These are phyloP conservation scores for Apostichopus japonicus DNA, from an alignment of 35 echinoderm and acorn worm species.

Conservation along the genomic window DNA sequence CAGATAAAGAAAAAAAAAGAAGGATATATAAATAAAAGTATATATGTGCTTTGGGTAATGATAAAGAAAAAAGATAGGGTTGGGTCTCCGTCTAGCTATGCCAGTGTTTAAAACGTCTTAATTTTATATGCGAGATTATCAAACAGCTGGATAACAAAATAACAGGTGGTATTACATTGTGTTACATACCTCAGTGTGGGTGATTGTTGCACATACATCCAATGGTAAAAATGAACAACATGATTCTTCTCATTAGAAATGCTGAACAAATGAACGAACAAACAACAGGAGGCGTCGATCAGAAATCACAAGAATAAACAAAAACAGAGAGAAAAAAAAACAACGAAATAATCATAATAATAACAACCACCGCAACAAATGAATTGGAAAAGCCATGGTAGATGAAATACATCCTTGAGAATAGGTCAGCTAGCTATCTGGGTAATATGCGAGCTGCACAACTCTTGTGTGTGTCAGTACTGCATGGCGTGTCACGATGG, in stretches of 20 bases:
- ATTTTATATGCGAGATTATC: background rate
- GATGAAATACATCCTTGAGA: background rate
- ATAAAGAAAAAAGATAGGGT: too few species aligned
- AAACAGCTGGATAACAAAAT: background rate
- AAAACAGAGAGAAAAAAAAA: background rate
- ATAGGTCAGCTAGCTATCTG: background rate
- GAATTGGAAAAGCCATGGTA: too few species aligned
- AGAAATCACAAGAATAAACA: background rate
- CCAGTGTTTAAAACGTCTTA: too few species aligned
- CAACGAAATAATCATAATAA: background rate
- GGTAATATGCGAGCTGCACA: background rate
- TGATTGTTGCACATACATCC: constrained; percentile 7
- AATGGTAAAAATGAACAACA: background rate
- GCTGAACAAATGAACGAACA: background rate
- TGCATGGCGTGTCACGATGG: background rate
- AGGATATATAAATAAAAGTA: too few species aligned
- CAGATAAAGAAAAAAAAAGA: too few species aligned
- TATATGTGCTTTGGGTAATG: too few species aligned
- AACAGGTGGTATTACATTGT: background rate
- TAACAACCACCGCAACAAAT: too few species aligned
- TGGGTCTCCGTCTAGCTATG: too few species aligned
- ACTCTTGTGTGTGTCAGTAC: background rate
- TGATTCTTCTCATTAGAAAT: background rate
- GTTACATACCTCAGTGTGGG: background rate
- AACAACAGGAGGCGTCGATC: background rate